Evolutionary conservation across 2,888 invertebrate genomes (phyloP), one percentile per base, ranked within the genome.

Genomic region (Mythimna loreyi): DNA sequence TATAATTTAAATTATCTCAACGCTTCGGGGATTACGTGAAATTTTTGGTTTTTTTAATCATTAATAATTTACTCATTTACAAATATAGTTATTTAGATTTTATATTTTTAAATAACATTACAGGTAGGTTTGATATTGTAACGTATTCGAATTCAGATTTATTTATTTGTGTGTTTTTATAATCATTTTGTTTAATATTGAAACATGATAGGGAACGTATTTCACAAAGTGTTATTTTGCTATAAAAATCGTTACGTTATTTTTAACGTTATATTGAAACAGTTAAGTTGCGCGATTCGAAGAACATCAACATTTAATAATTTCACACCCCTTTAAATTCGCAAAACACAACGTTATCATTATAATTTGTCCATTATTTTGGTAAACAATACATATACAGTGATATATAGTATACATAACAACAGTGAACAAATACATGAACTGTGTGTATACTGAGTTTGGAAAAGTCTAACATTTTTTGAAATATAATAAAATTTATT

Each of bases 341-440:
- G 88, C 87, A 86, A 91, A 92, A 92, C 88, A 89, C 91, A 92
- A 92, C 92, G 79, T 86, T 67, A 82, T 83, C 58, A 79, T 72
- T 76, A 85, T 84, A 87, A 83, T 85, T 80, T 84, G 84, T 83
- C 82, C 67, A 68, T 72, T 73, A 86, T 82, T 72, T 67, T 81
- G 57, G 81, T 85, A 87, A 89, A 87, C 85, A 89, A 88, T 89
- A 89, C 80, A 88, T 86, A 89, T 72, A 79, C 67, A 80, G 69
- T 80, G 69, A 87, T 84, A 80, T 83, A 86, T 83, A 86, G 86
- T 88, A 89, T 87, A 90, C 72, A 88, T 86, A 92, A 91, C 89
- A 90, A 91, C 90, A 89, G 85, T 83, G 81, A 86, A 84, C 82
- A 78, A 75, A 73, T 78, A 62, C 19, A 36, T 19, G 56, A 49